These are phyloP conservation scores for Danaus melanippus DNA, from an alignment of 1,140 invertebrate genomes.

Conservation along the genomic window DNA sequence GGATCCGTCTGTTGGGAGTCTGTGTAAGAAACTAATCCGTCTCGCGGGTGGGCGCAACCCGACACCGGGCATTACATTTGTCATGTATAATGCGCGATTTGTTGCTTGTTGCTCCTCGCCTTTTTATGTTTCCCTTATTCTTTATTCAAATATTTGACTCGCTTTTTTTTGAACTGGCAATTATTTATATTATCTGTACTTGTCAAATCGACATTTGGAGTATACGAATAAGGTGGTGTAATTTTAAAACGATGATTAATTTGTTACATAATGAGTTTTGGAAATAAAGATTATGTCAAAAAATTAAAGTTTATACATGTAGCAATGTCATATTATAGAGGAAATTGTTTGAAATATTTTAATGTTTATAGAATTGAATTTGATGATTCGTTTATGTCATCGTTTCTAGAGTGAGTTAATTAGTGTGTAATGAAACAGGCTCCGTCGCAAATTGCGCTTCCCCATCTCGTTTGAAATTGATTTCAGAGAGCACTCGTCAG, in stretches of 20 bases:
- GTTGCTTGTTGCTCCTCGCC: conserved; percentile 50
- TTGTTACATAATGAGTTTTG: too few species aligned
- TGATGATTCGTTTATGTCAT: background rate
- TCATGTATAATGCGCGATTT: conserved; percentile 71
- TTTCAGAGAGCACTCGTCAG: conserved; percentile 6
- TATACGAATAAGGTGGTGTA: too few species aligned
- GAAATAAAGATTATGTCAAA: too few species aligned
- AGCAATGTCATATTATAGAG: too few species aligned
- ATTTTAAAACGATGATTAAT: too few species aligned
- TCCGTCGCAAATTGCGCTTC: conserved; percentile 1
- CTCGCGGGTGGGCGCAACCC: conserved; percentile 66
- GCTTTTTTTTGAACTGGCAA: conserved; percentile 40
- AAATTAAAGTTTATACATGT: too few species aligned
- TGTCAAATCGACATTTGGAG: too few species aligned
- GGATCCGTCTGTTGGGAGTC: background rate
- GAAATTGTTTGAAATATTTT: too few species aligned
- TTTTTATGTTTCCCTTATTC: conserved; percentile 60
- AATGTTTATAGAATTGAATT: too few species aligned
- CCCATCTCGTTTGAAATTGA: conserved; percentile 6
- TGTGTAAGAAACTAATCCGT: conserved; percentile 54
- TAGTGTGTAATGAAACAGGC: conserved; percentile 2
- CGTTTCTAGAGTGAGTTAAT: conserved; percentile 7
- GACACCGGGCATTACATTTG: conserved; percentile 68
- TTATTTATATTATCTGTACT: too few species aligned
- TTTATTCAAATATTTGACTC: conserved; percentile 58